Conservation (phyloP, 2,888 invertebrate species). For the Leptopterna dolabrata region DNA sequence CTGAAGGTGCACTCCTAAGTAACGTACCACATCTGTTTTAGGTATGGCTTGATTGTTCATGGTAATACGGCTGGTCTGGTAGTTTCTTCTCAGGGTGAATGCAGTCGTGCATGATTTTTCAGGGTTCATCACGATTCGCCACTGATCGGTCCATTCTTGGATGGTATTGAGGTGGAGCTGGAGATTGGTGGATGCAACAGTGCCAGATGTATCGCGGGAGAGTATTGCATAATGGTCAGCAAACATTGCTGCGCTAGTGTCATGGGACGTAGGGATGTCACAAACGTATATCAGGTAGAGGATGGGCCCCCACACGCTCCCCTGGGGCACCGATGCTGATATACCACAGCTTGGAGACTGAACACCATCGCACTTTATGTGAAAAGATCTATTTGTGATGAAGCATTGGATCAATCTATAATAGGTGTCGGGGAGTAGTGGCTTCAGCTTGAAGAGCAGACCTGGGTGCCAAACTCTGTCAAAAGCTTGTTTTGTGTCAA, state of each 20-base stretch:
- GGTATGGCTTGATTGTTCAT: too few species aligned
- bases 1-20: too few species aligned
- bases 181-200: too few species aligned
- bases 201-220: too few species aligned
- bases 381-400: background rate
- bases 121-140: too few species aligned
- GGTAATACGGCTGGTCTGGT: too few species aligned
- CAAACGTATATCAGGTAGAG: slow-evolving; percentile 19
- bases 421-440: background rate
- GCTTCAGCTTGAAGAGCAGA: background rate
- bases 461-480: slow-evolving; percentile 7
- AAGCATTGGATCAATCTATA: background rate
- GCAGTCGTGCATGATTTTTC: too few species aligned
- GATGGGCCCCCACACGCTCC: slow-evolving; percentile 34
- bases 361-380: background rate
- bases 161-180: too few species aligned
- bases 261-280: background rate
- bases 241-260: slow-evolving; percentile 13
- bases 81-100: too few species aligned
- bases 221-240: slow-evolving; percentile 29
- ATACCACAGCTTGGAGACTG: background rate
- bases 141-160: too few species aligned
- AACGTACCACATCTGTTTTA: too few species aligned
- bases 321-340: slow-evolving; percentile 8
- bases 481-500: background rate